Conservation (phyloP, 1,140 invertebrate species). For the Drosophila sproati region DNA sequence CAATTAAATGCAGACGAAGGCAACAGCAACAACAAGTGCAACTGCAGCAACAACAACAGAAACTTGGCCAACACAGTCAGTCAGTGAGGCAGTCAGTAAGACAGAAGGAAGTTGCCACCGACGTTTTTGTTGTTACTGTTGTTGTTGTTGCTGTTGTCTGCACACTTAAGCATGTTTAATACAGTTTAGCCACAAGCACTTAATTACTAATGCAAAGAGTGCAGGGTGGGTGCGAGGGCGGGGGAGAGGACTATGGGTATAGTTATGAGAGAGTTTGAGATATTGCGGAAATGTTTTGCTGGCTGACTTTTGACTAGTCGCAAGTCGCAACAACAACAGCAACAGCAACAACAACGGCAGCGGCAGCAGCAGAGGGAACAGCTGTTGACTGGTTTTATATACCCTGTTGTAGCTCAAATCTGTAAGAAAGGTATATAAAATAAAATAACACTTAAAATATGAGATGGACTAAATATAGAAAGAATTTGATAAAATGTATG, state of each 20-base stretch:
- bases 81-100: slow-evolving; percentile 11
- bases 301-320: slow-evolving; percentile 35
- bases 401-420: background rate
- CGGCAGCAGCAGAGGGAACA: background rate
- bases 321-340: background rate
- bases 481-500: too few relatives aligned
- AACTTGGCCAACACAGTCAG: slow-evolving; percentile 32
- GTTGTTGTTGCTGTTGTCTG: slow-evolving; percentile 50
- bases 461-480: background rate
- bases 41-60: slow-evolving; percentile 6
- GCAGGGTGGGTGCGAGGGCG: background rate
- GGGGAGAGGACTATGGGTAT: background rate
- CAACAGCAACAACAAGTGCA: slow-evolving; percentile 27
- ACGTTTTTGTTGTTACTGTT: slow-evolving; percentile 30
- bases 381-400: slow-evolving; percentile 31
- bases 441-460: background rate
- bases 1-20: slow-evolving; percentile 71
- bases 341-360: background rate
- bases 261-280: slow-evolving; percentile 27
- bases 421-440: background rate
- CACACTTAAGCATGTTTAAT: slow-evolving; percentile 84
- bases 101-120: slow-evolving; percentile 55
- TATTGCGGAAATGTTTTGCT: slow-evolving; percentile 57
- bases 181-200: slow-evolving; percentile 84
- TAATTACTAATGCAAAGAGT: slow-evolving; percentile 75